Evolutionary conservation across 1,140 invertebrate genomes (phyloP).

Genomic region (Elysia chlorotica): DNA sequence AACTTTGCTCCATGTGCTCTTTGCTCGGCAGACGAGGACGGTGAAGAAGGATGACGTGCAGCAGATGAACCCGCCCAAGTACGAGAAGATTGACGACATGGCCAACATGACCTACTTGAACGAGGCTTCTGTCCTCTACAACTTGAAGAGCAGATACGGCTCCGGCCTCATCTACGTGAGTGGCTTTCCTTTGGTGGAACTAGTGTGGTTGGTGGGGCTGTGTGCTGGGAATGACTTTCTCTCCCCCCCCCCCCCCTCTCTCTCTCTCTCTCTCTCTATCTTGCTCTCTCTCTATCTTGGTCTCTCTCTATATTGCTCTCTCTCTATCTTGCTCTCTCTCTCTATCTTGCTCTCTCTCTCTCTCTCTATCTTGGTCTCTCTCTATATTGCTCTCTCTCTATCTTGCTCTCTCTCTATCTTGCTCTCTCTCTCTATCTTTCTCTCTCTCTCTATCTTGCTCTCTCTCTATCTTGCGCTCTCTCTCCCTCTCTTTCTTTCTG

Average conservation of each 20-base stretch:
- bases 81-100: slow-evolving; percentile 99
- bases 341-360: too few relatives aligned
- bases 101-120: slow-evolving; percentile 99
- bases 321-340: too few relatives aligned
- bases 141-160: slow-evolving; percentile 97
- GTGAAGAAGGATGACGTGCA: slow-evolving; percentile 96
- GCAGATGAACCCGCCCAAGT: slow-evolving; percentile 99
- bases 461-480: not conserved
- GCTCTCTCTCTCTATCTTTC: too few relatives aligned
- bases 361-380: too few relatives aligned
- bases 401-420: too few relatives aligned
- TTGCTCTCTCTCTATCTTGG: not conserved
- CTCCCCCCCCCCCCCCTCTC: not conserved
- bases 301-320: too few relatives aligned
- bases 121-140: slow-evolving; percentile 98
- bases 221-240: too few relatives aligned
- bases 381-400: too few relatives aligned
- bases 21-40: slow-evolving; percentile 69
- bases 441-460: not conserved
- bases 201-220: too few relatives aligned
- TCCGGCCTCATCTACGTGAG: slow-evolving; percentile 98
- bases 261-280: slow-evolving; percentile 1
- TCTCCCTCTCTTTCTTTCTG: too few relatives aligned
- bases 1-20: too few relatives aligned
- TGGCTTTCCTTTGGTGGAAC: too few relatives aligned